Evolutionary conservation across 2,888 invertebrate genomes (phyloP).

Genomic region (Leptinotarsa peninsularis): DNA sequence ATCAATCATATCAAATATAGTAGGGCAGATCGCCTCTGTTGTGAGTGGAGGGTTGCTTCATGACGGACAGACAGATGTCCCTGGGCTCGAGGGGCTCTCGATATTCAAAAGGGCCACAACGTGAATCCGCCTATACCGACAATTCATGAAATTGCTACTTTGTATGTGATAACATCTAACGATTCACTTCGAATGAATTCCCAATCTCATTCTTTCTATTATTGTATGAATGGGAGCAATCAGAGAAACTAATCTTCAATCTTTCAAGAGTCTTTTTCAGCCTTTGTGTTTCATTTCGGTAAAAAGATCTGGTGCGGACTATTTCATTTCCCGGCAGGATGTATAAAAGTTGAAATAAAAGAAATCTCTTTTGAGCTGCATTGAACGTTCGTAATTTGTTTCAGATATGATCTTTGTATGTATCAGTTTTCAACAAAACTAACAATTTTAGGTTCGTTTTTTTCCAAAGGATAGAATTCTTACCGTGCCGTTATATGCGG

Average conservation of each 20-base stretch:
- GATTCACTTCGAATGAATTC: conserved; percentile 57
- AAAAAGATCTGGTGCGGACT: conserved; percentile 5
- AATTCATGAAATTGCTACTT: conserved; percentile 62
- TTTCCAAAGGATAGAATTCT: too few species aligned
- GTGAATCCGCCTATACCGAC: conserved; percentile 53
- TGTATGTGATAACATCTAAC: conserved; percentile 61
- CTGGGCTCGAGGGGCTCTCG: conserved; percentile 5
- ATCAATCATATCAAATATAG: conserved; percentile 6
- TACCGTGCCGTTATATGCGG: too few species aligned
- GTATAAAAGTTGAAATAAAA: conserved; percentile 9
- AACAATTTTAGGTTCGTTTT: too few species aligned
- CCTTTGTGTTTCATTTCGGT: conserved; percentile 18
- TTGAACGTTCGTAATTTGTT: not conserved
- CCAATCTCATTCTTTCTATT: conserved; percentile 16
- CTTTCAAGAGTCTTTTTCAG: conserved; percentile 12
- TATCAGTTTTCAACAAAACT: conserved; percentile 7
- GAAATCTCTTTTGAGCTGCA: conserved; percentile 8
- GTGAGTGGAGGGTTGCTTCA: conserved; percentile 7
- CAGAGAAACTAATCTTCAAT: conserved; percentile 19
- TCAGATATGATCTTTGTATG: conserved; percentile 11
- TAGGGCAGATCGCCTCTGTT: conserved; percentile 2
- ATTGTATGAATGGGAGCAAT: conserved; percentile 18
- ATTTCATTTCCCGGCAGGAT: conserved; percentile 14
- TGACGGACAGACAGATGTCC: conserved; percentile 21
- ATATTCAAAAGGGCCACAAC: conserved; percentile 43